Conservation (phyloP, 2,888 invertebrate genomes). For the Elmis aenea region DNA sequence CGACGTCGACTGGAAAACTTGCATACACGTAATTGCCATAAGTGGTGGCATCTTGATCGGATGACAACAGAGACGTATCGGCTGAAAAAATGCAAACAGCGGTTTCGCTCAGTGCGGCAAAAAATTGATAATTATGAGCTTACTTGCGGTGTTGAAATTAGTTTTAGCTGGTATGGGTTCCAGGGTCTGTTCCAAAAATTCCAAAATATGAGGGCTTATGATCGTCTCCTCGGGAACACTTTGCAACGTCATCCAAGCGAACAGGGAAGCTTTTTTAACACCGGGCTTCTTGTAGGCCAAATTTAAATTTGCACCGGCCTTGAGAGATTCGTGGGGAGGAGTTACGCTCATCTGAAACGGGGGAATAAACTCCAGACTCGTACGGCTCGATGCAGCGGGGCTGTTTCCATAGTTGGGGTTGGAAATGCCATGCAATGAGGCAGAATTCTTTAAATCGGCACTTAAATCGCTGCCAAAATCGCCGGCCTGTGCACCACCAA, state of each 20-base stretch:
- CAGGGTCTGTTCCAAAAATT: conserved; percentile 94
- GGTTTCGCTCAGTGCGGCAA: neutral
- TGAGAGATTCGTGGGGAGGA: conserved; percentile 22
- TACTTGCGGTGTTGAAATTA: conserved; percentile 32
- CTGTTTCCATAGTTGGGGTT: conserved; percentile 44
- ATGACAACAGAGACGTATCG: conserved; percentile 23
- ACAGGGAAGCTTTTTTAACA: conserved; percentile 82
- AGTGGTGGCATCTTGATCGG: conserved; percentile 55
- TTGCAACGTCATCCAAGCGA: conserved; percentile 94
- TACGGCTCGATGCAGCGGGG: conserved; percentile 36
- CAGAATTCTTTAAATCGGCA: conserved; percentile 22
- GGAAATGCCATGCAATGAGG: conserved; percentile 41
- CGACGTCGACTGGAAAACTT: conserved; percentile 97
- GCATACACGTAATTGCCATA: conserved; percentile 81
- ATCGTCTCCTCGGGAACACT: conserved; percentile 97
- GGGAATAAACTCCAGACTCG: conserved; percentile 26
- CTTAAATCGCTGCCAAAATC: conserved; percentile 17
- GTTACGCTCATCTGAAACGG: conserved; percentile 24
- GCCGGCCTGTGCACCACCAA: conserved; percentile 6
- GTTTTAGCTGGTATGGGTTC: conserved; percentile 78
- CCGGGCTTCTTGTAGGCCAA: conserved; percentile 52
- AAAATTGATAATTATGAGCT: too few relatives aligned
- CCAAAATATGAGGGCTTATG: conserved; percentile 93
- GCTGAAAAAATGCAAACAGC: conserved; percentile 6
- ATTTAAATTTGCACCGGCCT: conserved; percentile 6